Evolutionary conservation across 2,888 invertebrate genomes (phyloP).

Genomic region (Fragum whitleyi): DNA sequence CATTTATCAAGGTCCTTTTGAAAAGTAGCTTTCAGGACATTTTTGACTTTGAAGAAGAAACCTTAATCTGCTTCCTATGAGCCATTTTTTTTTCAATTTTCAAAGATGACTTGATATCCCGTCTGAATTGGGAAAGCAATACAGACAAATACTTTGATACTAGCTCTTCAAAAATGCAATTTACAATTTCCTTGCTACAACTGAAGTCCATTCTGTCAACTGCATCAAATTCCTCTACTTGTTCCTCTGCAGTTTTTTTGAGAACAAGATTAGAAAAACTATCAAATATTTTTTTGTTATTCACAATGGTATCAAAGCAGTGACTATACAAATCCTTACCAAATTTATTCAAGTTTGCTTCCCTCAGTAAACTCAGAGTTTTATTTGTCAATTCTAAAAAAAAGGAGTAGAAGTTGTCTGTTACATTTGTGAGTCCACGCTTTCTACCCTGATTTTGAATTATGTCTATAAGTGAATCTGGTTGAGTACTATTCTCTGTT

Average conservation of each 20-base stretch:
- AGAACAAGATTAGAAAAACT: background rate
- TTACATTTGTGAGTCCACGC: conserved; percentile 30
- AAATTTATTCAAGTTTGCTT: conserved; percentile 14
- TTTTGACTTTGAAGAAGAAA: conserved; percentile 16
- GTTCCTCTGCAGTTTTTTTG: background rate
- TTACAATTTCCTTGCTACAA: background rate
- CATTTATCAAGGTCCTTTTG: too few relatives aligned
- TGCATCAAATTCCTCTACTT: conserved; percentile 15
- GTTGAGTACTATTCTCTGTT: conserved; percentile 14
- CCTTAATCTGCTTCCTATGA: conserved; percentile 41
- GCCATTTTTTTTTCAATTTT: conserved; percentile 37
- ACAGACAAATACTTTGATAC: conserved; percentile 23
- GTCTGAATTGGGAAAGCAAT: conserved; percentile 21
- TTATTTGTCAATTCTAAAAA: conserved; percentile 4
- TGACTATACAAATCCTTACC: conserved; percentile 22
- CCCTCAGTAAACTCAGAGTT: background rate
- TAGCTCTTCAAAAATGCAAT: conserved; percentile 3
- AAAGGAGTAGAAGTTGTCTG: conserved; percentile 18
- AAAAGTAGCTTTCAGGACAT: too few relatives aligned
- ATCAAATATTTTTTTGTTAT: conserved; percentile 1
- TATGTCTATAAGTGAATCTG: conserved; percentile 23
- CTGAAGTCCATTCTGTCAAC: background rate
- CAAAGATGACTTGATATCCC: conserved; percentile 27
- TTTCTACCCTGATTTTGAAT: too few relatives aligned
- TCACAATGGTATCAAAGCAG: background rate